Evolutionary conservation across 2,888 invertebrate genomes (phyloP), one percentile per base, ranked within the genome.

Genomic region (Achlya flavicornis): DNA sequence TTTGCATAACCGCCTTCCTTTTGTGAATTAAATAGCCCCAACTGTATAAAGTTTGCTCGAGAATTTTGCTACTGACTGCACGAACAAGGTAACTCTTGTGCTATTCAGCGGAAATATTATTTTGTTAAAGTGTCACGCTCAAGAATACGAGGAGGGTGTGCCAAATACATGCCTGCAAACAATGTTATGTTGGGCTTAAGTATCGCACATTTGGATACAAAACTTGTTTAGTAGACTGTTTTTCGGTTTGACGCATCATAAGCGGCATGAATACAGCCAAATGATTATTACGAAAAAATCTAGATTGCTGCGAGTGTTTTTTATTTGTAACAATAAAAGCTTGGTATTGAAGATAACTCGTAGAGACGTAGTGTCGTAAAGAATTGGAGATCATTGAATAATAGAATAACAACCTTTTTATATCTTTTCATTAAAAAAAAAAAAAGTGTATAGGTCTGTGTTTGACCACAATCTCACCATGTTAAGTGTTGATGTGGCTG

Each of bases 51-150:
- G 16, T 19, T 6, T 16, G 48, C 8, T 16, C 16, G 10, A 10
- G 19, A 19, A 10, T 53, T 48, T 53, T 53, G 16, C 53, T 53
- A 10, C 53, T 53, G 53, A 16, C 48, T 48, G 16, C n/a, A 53
- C 53, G 10, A 33, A 59, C 48, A 53, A 48, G 26, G 16, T n/a
- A 63, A 46, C 62, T 57, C 57, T 43, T 7, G 46, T 63, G 58
- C 61, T 63, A 66, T 63, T 59, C 61, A 53, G 61, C 43, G 57
- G 65, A 60, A 46, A 63, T 62, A 63, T 63, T 63, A 65, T 65
- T 63, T 60, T 38, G 61, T 63, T 62, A 57, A 62, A 41, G 57
- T 59, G 38, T 65, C 62, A 46, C 65, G 58, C 57, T 41, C 53
- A 19, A 53, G 53, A 33, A 33, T 43, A 46, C 46, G 46, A 35